Base-by-base conservation (phyloP, 2,888 invertebrate genomes). In the Oeneis ivallda region DNA sequence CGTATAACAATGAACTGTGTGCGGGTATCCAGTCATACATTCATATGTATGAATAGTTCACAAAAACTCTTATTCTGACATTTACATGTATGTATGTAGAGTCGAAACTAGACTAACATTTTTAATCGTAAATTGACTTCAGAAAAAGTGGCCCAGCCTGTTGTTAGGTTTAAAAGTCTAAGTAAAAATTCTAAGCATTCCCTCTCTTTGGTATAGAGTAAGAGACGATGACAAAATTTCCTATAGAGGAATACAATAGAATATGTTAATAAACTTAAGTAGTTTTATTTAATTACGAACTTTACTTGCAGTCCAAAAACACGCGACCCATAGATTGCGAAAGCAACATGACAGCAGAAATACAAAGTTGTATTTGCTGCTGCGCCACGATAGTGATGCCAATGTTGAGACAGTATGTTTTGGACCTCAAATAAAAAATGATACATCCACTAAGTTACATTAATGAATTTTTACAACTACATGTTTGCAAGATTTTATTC, bases 81-180 rank as follows among this genome's bases (percentile, higher is more conserved):
- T 63, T 81, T 75, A 80, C 79, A 79, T 82, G 81, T 78, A 89
- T 88, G 90, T 89, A 90, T 88, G 89, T 87, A 91, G 89, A 91
- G 88, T 69, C 49, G 61, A 69, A 61, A 53, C 43, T 67, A 64
- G 39, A 53, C 58, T 50, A 67, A 60, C 41, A 58, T 58, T 58
- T 64, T 58, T 65, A 74, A 71, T 76, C 72, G 71, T 73, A 79
- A 85, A 82, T 82, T 82, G 79, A 85, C 83, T 47, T 75, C 77
- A 78, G 71, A 75, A 72, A 73, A 75, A 72, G 17, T 70, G 73
- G 67, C 70, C 87, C 87, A 87, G 87, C 87, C 87, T 80, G 82
- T 74, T 71, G 67, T 43, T 49, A 68, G 5, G 11, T n/a, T 57
- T 54, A 10, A 19, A 72, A 70, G 68, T 70, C 66, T 70, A 72